These are phyloP conservation scores for Spilogale gracilis DNA, from an alignment of 2,113 vertebrate species.

Conservation along the genomic window DNA sequence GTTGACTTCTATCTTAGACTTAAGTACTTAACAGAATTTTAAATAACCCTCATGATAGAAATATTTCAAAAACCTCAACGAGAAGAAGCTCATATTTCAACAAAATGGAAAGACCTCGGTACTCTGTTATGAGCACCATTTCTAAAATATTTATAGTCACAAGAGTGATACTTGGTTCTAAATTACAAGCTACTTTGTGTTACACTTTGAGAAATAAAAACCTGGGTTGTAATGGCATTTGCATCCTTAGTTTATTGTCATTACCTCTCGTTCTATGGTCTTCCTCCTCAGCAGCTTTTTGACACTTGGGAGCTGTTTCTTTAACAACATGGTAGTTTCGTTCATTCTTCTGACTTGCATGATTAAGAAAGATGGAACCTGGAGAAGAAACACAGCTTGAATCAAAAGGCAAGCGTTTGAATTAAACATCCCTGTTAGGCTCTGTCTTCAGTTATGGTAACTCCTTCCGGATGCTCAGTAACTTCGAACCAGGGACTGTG, in stretches of 20 bases:
- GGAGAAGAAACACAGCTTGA: slow-evolving; percentile 24
- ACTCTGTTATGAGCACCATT: neutral
- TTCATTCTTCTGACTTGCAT: slow-evolving; percentile 97
- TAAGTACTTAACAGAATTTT: neutral
- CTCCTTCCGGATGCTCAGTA: neutral
- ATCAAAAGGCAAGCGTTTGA: neutral
- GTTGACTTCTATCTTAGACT: neutral
- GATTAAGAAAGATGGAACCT: slow-evolving; percentile 96
- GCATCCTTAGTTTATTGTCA: neutral
- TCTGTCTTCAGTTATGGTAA: neutral
- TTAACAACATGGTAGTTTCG: slow-evolving; percentile 89
- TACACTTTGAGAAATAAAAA: neutral
- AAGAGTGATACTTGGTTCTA: neutral
- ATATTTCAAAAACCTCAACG: neutral
- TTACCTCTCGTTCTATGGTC: slow-evolving; percentile 92
- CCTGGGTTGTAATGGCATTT: neutral
- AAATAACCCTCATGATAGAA: neutral
- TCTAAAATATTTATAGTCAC: neutral
- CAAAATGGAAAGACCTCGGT: neutral
- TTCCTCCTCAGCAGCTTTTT: slow-evolving; percentile 91
- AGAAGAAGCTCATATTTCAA: neutral
- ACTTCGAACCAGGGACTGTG: neutral
- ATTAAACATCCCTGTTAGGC: neutral
- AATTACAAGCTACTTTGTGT: neutral
- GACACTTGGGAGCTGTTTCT: slow-evolving; percentile 89